phyloP scores from a whole-genome alignment of 2,888 invertebrate species.

The Diplazon laetatorius region DNA sequence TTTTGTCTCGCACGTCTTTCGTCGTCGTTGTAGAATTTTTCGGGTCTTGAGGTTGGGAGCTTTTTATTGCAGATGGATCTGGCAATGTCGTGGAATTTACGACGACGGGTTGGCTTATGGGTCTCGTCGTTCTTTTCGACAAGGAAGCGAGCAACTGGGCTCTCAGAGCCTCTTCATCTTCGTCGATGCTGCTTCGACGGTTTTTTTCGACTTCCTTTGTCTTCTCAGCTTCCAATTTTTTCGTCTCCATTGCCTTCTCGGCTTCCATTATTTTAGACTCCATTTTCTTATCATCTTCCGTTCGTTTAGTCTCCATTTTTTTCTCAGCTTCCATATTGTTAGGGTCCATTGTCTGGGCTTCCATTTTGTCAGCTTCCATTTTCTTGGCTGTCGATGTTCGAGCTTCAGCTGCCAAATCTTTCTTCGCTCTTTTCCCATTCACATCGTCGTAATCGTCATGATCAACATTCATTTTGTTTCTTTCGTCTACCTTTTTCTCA shows the following conservation, averaged over 20 bases:
- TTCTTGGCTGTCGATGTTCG: slow-evolving; percentile 2
- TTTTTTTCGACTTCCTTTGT: slow-evolving; percentile 42
- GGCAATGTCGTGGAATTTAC: slow-evolving; percentile 10
- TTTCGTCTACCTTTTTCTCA: background rate
- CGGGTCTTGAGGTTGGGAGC: slow-evolving; percentile 18
- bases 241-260: slow-evolving; percentile 4
- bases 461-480: background rate
- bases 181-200: slow-evolving; percentile 76
- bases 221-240: background rate
- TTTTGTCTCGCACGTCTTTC: no score
- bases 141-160: slow-evolving; percentile 77
- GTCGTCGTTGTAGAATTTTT: background rate
- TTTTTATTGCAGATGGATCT: background rate
- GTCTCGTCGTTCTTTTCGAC: slow-evolving; percentile 69
- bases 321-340: no score
- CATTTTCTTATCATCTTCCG: slow-evolving; percentile 20
- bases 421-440: background rate
- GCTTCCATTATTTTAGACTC: slow-evolving; percentile 32
- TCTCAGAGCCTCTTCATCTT: slow-evolving; percentile 79
- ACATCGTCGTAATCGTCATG: no score
- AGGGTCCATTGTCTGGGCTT: slow-evolving; percentile 6
- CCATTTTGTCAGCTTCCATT: slow-evolving; percentile 36
- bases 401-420: background rate
- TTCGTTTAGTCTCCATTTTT: background rate
- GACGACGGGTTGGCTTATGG: slow-evolving; percentile 31